Evolutionary conservation across 2,113 vertebrate species (phyloP), one percentile per base, ranked within the genome.

Genomic region (Oxygymnocypris stewartii): DNA sequence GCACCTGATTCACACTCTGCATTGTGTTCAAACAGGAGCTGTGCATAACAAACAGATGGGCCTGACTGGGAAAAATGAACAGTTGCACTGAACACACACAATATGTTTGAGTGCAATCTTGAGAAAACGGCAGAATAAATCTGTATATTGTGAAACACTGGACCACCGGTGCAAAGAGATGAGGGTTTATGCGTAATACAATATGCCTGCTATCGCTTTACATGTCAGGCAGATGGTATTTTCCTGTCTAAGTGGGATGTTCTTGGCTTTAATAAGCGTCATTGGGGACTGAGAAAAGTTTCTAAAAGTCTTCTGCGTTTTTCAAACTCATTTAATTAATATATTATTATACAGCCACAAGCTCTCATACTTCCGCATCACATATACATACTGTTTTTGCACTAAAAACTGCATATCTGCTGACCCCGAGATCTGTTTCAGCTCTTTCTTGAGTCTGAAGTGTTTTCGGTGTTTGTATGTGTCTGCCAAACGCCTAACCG

Each of bases 391-490:
- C 10, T 44, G 61, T 42, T 14, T 40, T 25, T 71, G 28, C n/a
- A 49, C 28, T 54, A 49, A 71, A 57, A 80, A 79, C 73, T 59
- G 79, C 31, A 40, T 44, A 86, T 65, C 74, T 78, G 84, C 61
- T 85, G 57, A 85, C 74, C 74, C 31, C 13, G 5, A 28, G 8
- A 4, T 20, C n/a, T 25, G 5, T 47, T 78, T 79, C 51, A 31
- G 42, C 28, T 79, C 67, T 89, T 37, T 73, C 73, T 85, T 73
- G 74, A 69, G 63, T 78, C 81, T 87, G 67, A 87, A 82, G 49
- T 54, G 35, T 75, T 57, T 71, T 71, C 47, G 13, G 47, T 84
- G 44, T 87, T 54, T 87, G 74, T 82, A 57, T 79, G 78, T 71
- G 51, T 82, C 69, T 83, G 77, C 57, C 71, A 51, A 84, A 54